A percentile compares a stretch with the other conserved stretches of the same genome.
Conservation (phyloP, 2,797 vertebrate species). For the Oceanodroma leucorhoa region DNA sequence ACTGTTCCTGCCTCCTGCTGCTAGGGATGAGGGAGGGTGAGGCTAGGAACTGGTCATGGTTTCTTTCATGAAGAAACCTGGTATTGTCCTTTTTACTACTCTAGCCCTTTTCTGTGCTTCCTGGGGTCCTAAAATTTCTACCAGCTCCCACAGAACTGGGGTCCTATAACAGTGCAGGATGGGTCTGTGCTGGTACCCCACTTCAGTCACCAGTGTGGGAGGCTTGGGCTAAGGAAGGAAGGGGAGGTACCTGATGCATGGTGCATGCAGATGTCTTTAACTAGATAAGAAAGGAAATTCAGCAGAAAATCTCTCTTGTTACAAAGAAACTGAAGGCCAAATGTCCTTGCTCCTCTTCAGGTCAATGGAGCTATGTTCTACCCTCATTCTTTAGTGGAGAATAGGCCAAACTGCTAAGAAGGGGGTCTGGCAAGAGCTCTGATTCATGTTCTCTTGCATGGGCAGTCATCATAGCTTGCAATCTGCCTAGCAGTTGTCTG, state of each 20-base stretch:
- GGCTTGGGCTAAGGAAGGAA: neutral
- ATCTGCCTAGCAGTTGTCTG: neutral
- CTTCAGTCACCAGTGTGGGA: fast-evolving
- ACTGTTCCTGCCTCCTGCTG: neutral
- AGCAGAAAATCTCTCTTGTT: neutral
- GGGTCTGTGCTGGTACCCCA: neutral
- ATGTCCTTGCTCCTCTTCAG: neutral
- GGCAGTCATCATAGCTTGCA: neutral
- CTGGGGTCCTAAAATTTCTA: neutral
- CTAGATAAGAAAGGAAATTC: neutral
- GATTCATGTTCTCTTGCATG: neutral
- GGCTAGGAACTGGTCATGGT: neutral
- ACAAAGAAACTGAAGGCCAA: neutral
- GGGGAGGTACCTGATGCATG: neutral
- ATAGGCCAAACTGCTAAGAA: neutral
- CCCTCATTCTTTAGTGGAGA: neutral
- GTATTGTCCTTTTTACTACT: neutral
- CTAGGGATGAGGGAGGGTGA: neutral
- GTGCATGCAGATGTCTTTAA: neutral
- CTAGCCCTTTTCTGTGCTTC: neutral
- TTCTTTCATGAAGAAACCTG: neutral
- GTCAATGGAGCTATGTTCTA: neutral
- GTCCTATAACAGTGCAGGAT: neutral
- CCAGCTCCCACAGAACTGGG: neutral
- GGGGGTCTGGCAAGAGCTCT: neutral